Percentiles rank a stretch among this genome's conserved stretches.
These are phyloP conservation scores for Peucedramus taeniatus DNA, from an alignment of 2,113 vertebrate genomes.

Conservation along the genomic window DNA sequence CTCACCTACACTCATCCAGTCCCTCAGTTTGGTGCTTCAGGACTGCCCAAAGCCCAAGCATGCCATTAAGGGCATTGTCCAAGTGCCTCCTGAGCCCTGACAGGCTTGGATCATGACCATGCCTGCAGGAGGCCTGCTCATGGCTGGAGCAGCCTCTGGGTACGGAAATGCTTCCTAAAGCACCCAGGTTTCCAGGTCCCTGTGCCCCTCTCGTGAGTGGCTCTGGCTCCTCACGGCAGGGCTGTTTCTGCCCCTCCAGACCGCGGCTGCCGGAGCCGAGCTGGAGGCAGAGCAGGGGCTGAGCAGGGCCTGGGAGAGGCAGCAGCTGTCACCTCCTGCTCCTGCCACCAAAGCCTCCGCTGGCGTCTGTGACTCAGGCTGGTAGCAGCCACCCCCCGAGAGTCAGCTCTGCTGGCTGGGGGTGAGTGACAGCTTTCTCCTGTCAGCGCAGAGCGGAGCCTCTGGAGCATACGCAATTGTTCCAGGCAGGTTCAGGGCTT, in stretches of 20 bases:
- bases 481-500: not conserved
- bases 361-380: not conserved
- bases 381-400: not conserved
- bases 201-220: fast-evolving
- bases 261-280: not conserved
- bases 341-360: not conserved
- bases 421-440: not conserved
- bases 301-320: not conserved
- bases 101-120: fast-evolving
- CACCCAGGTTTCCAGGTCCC: not conserved
- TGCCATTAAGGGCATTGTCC: not conserved
- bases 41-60: not conserved
- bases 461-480: not conserved
- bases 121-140: not conserved
- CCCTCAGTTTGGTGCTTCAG: not conserved
- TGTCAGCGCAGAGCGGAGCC: not conserved
- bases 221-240: not conserved
- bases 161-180: not conserved
- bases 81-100: fast-evolving
- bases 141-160: not conserved
- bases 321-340: not conserved
- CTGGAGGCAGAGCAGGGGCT: not conserved
- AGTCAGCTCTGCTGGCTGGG: not conserved
- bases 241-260: not conserved
- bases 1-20: not conserved